Base-by-base conservation (phyloP, 2,113 vertebrate genomes). In the Oryzias celebensis region DNA sequence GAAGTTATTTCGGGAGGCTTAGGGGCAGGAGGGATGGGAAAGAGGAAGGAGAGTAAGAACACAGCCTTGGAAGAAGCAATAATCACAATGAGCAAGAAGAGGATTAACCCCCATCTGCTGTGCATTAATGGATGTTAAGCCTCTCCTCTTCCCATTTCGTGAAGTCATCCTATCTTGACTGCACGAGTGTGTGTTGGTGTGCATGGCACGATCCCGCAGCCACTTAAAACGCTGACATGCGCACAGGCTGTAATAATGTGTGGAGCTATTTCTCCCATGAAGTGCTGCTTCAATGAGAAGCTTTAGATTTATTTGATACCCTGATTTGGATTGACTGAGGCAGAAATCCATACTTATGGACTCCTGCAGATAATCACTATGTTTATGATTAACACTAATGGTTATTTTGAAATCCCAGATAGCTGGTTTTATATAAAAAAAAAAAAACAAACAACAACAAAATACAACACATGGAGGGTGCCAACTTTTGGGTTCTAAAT, bases 21-120 rank as follows among this genome's bases (percentile, higher is more conserved):
- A 81, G 41, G 58, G 20, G 66, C 47, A 51, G 50, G 41, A 48
- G 48, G 52, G 55, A 47, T 42, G 42, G 56, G 58, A 44, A 63
- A 49, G 59, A 56, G 58, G 59, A 60, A 62, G 52, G 14, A 60
- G 26, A 44, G 58, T 17, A 58, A 47, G 70, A 75, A 74, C 69
- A 68, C 63, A 58, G 71, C 65, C 65, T 65, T 68, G 77, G 49
- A 71, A 73, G 80, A 80, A 56, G 68, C 65, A 73, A 51, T 87
- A 83, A 80, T 82, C 82, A 67, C 75, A 85, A 66, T 74, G 83
- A 82, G 67, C 71, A 88, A 80, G 75, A 69, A 65, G 69, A 76
- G 85, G 88, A 90, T 89, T 88, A 88, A 73, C 62, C 72, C 60
- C 71, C 78, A 79, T 87, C 84, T 84, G 79, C 68, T 69, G 76